These are phyloP conservation scores for Apogon hyalosoma DNA, from an alignment of 2,797 vertebrate genomes.

Conservation along the genomic window DNA sequence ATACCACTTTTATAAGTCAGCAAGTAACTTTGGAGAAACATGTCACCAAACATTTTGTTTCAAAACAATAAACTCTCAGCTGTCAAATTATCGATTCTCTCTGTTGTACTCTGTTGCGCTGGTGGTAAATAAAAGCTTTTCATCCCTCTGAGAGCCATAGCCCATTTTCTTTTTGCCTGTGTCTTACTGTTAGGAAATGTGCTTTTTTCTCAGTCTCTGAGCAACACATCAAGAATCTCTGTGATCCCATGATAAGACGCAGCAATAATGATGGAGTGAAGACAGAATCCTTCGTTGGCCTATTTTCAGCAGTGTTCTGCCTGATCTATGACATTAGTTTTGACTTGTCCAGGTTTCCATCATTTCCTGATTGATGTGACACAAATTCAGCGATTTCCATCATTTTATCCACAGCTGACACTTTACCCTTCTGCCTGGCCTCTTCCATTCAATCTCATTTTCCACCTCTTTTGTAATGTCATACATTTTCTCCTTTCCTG, in stretches of 20 bases:
- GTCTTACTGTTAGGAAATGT: constrained; percentile 10
- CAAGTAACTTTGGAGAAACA: neutral
- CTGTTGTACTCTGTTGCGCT: constrained; percentile 8
- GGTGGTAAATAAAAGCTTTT: constrained; percentile 41
- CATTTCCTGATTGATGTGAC: constrained; percentile 46
- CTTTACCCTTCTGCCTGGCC: constrained; percentile 14
- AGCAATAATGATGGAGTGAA: constrained; percentile 31
- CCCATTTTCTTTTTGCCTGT: constrained; percentile 22
- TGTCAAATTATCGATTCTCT: constrained; percentile 33
- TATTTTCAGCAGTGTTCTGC: constrained; percentile 33
- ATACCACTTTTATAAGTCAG: neutral
- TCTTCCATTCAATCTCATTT: constrained; percentile 11
- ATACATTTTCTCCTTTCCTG: constrained; percentile 22
- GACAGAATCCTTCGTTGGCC: constrained; percentile 40
- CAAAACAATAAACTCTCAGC: constrained; percentile 28
- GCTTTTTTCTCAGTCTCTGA: constrained; percentile 11
- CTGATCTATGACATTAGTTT: constrained; percentile 56
- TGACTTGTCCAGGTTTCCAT: constrained; percentile 30
- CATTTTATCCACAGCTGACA: constrained; percentile 26
- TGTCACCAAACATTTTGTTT: constrained; percentile 1
- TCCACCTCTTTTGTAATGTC: constrained; percentile 20
- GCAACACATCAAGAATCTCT: constrained; percentile 18
- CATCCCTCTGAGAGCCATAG: constrained; percentile 28
- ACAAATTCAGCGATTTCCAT: constrained; percentile 25
- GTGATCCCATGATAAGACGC: constrained; percentile 29